Base-by-base conservation (phyloP, 1,140 invertebrate genomes). In the Eumeta japonica region DNA sequence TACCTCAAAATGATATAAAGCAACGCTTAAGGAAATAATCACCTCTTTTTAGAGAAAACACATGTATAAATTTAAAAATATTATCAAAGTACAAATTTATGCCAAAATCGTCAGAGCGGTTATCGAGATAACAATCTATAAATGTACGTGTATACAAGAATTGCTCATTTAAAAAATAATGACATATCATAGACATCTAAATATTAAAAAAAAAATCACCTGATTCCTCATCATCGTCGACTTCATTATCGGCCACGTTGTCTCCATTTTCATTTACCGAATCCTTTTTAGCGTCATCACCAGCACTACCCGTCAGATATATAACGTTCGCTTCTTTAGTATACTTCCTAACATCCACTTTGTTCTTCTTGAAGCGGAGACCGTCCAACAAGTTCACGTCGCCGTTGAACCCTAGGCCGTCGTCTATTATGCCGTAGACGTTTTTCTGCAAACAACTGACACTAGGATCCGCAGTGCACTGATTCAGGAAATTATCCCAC, bases 371-470 rank as follows among this genome's bases (percentile, higher is more conserved):
- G 52, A 90, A 82, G 35, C 79, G 78, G n/a, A 89, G 57, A 42
- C 83, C 82, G 52, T 82, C 79, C n/a, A 82, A 82, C 0, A 89
- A 71, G 17, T 82, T 82, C 4, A 88, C 73, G 54, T 89, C 87
- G 43, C 79, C 78, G 27, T 70, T 71, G 17, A 79, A 77, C 28
- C 81, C 77, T 16, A 90, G 72, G 13, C 77, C 81, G 10, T 77
- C 72, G 38, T 87, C 81, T 28, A 90, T 54, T 53, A 85, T 88
- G 7, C 76, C 67, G 48, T 85, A 86, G 3, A 88, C 81, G 49
- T 86, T 88, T 44, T 85, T 88, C 50, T 88, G 84, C 16, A 90
- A 83, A 50, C 88, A 90, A 27, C 80, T 81, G 49, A 87, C 79
- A 27, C 82, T 80, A 13, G 85, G 80, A 39, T 77, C 75, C 13